Percentiles rank a stretch among this genome's conserved stretches.
These are phyloP conservation scores for Esox lucius DNA, from an alignment of 2,797 vertebrate genomes.

Conservation along the genomic window DNA sequence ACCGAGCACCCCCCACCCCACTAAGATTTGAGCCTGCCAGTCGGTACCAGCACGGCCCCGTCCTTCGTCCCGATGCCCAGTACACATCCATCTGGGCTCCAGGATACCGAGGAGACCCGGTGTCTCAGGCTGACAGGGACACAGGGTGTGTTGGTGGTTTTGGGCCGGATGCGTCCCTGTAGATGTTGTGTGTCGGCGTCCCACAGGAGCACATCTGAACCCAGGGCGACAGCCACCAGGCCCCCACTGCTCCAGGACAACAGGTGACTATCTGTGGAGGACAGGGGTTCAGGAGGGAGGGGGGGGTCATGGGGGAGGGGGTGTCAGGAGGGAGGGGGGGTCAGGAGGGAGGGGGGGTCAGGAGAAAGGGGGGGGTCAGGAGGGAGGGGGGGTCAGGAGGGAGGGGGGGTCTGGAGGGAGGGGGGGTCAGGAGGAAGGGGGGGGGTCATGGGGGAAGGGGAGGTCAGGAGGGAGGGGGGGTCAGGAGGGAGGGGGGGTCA, in stretches of 20 bases:
- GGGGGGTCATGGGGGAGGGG: neutral
- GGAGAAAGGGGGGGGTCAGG: neutral
- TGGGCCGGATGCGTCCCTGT: constrained; percentile 57
- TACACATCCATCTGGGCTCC: constrained; percentile 69
- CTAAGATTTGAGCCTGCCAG: neutral
- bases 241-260: constrained; percentile 75
- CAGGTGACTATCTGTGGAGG: constrained; percentile 74
- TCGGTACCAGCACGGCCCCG: constrained; percentile 74
- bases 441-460: too few relatives aligned
- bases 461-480: too few relatives aligned
- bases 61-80: constrained; percentile 76
- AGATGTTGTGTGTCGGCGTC: constrained; percentile 58
- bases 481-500: too few relatives aligned
- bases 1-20: too few relatives aligned
- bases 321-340: too few relatives aligned
- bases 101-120: constrained; percentile 74
- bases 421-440: neutral
- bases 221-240: constrained; percentile 74
- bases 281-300: neutral
- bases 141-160: constrained; percentile 26
- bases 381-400: too few relatives aligned
- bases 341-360: too few relatives aligned
- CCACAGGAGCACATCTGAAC: constrained; percentile 72
- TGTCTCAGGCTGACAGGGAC: neutral
- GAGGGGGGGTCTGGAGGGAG: too few relatives aligned